These are phyloP conservation scores for Cremastobaeus sp. DNA, from an alignment of 2,888 invertebrate genomes.

Conservation along the genomic window DNA sequence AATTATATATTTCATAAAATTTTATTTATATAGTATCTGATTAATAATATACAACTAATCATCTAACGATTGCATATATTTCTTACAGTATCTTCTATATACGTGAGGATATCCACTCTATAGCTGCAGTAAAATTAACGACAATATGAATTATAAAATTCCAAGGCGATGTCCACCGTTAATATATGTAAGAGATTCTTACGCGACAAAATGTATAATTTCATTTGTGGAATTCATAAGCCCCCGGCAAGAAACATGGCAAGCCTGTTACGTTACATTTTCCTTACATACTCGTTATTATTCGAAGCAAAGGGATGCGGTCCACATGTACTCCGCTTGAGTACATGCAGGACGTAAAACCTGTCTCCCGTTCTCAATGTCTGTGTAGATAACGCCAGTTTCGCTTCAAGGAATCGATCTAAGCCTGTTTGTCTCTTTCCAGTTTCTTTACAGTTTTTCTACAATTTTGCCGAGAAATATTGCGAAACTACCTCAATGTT, in stretches of 20 bases:
- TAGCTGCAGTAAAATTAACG: not conserved
- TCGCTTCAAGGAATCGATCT: constrained; percentile 37
- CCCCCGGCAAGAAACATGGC: constrained; percentile 19
- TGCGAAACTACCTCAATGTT: constrained; percentile 4
- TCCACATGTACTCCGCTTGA: constrained; percentile 62
- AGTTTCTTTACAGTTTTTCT: constrained; percentile 22
- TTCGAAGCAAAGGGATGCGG: constrained; percentile 42
- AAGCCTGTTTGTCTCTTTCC: constrained; percentile 23
- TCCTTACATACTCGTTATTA: constrained; percentile 56
- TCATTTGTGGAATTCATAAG: constrained; percentile 11
- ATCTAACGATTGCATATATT: no score
- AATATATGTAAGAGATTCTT: constrained; percentile 4
- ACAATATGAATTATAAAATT: constrained; percentile 13
- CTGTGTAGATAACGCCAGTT: constrained; percentile 25
- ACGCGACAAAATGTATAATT: constrained; percentile 20
- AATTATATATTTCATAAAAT: no score
- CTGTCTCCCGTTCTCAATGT: constrained; percentile 56
- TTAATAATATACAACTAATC: no score
- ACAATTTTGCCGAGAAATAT: constrained; percentile 6
- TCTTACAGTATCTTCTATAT: no score
- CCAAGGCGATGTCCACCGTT: constrained; percentile 8
- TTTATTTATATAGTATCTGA: no score
- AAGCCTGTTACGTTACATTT: constrained; percentile 42
- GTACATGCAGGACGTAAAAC: constrained; percentile 66
- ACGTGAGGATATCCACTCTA: no score